Conservation (phyloP, 2,113 vertebrate genomes). For the Catharus bicknelli region DNA sequence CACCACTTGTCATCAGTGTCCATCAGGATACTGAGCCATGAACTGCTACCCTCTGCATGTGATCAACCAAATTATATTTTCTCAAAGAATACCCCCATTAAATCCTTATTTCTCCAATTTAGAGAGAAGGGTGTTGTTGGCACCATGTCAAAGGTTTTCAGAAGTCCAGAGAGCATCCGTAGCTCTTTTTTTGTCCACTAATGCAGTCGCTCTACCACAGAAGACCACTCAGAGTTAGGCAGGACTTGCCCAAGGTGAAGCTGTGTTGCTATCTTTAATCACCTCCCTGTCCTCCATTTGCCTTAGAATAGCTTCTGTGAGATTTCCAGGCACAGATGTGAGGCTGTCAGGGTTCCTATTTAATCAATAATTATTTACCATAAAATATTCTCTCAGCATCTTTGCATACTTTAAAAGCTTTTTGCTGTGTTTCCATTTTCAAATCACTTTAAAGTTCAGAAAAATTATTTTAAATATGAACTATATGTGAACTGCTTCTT, state of each 20-base stretch:
- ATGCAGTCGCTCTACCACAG: not conserved
- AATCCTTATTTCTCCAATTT: not conserved
- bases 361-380: not conserved
- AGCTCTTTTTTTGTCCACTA: not conserved
- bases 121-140: not conserved
- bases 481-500: not conserved
- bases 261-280: not conserved
- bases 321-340: not conserved
- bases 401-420: not conserved
- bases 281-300: not conserved
- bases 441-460: not conserved
- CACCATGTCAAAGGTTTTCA: not conserved
- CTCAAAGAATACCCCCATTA: not conserved
- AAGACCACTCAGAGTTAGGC: not conserved
- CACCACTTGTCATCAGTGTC: not conserved
- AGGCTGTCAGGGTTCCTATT: not conserved
- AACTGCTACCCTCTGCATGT: accelerated
- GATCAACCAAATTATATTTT: not conserved
- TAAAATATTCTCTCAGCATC: not conserved
- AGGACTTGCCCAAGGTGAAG: not conserved
- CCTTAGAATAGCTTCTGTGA: not conserved
- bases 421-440: not conserved
- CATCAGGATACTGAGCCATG: not conserved
- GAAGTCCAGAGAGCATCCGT: not conserved
- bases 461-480: not conserved